Evolutionary conservation across 1,140 invertebrate genomes (phyloP).

Genomic region (Conopomorpha cramerella): DNA sequence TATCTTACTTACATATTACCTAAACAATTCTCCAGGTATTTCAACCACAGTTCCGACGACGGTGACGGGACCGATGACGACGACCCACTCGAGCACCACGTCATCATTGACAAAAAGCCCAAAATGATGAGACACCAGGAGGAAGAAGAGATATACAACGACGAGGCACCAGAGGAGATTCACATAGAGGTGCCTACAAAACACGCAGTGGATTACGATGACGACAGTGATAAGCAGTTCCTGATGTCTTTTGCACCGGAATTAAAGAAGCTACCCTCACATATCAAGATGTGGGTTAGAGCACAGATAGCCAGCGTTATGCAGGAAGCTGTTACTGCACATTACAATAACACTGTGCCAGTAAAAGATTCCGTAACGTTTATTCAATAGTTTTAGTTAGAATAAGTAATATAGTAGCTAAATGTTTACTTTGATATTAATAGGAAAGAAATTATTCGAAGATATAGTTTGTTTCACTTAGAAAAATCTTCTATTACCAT

Average conservation of each 20-base stretch:
- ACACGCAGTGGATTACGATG: constrained; percentile 15
- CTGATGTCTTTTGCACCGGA: constrained; percentile 42
- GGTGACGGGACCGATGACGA: not conserved
- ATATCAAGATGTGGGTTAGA: constrained; percentile 48
- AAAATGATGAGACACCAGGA: not conserved
- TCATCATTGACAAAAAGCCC: not conserved
- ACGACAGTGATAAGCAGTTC: constrained; percentile 35
- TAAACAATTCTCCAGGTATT: no score
- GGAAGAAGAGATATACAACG: not conserved
- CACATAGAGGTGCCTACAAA: constrained; percentile 27
- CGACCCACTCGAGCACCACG: no score
- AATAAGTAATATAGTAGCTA: no score
- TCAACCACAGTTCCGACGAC: no score
- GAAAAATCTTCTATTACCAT: no score
- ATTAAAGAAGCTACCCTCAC: constrained; percentile 33
- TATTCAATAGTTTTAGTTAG: no score
- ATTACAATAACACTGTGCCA: constrained; percentile 33
- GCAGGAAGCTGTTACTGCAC: constrained; percentile 36
- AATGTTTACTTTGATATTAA: no score
- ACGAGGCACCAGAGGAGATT: constrained; percentile 11
- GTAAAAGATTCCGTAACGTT: no score
- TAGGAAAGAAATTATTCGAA: no score
- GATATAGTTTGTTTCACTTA: no score
- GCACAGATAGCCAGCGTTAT: constrained; percentile 40
- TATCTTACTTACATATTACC: no score